phyloP scores from a whole-genome alignment of 2,113 vertebrate genomes.

The Lamprotornis superbus region DNA sequence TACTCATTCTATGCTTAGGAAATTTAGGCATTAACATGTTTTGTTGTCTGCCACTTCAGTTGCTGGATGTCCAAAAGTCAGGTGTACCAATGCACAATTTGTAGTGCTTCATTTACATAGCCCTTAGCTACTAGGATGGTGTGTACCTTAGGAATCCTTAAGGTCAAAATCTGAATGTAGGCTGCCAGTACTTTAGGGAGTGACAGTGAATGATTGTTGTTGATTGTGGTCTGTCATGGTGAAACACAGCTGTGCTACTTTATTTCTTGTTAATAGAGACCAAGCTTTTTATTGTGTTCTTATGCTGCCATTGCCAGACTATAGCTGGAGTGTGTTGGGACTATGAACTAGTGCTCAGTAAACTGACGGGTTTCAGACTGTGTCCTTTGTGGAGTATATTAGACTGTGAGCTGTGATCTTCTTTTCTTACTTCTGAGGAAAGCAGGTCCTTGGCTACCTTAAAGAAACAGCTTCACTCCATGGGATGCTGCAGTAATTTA shows the following conservation, averaged over 20 bases:
- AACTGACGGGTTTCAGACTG: not conserved
- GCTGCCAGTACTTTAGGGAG: not conserved
- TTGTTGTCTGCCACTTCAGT: not conserved
- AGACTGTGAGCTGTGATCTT: not conserved
- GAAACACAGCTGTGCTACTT: not conserved
- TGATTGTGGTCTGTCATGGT: not conserved
- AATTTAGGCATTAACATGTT: not conserved
- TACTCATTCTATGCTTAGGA: not conserved
- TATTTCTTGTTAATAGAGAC: not conserved
- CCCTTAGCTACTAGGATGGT: not conserved
- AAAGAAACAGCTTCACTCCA: not conserved
- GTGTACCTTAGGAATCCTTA: not conserved
- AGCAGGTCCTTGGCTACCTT: not conserved
- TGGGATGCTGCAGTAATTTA: not conserved
- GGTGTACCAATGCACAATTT: not conserved
- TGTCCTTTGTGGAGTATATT: not conserved
- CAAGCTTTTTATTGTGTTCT: not conserved
- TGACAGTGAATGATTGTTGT: not conserved
- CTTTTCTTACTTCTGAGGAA: not conserved
- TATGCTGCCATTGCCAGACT: not conserved
- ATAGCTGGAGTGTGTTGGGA: not conserved
- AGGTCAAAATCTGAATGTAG: not conserved
- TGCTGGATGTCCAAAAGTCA: not conserved
- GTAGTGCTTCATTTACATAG: not conserved
- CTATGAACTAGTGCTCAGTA: not conserved